phyloP scores from a whole-genome alignment of 1,140 invertebrate species.

The Metopolophium dirhodum region DNA sequence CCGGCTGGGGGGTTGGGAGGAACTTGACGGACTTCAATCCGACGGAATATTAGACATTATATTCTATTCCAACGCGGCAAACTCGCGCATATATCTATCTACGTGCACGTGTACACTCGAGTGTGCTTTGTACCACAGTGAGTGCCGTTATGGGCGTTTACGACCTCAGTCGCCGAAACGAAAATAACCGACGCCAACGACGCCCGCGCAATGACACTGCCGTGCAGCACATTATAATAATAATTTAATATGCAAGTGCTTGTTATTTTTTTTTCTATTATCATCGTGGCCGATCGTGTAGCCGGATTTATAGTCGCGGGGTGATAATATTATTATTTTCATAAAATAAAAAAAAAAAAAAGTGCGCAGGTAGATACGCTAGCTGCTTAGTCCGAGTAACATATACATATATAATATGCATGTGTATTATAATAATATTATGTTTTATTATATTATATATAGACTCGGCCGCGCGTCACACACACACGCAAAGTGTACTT shows the following conservation, averaged over 20 bases:
- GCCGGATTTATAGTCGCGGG: neutral
- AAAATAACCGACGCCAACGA: neutral
- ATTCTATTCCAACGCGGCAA: neutral
- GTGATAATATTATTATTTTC: neutral
- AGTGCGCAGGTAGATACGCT: neutral
- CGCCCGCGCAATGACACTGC: neutral
- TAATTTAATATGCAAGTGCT: neutral
- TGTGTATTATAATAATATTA: too few species aligned
- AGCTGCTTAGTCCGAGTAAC: neutral
- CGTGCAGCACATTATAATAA: neutral
- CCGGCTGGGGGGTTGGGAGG: accelerated
- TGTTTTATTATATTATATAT: too few species aligned
- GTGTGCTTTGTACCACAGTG: neutral
- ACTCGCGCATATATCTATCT: neutral
- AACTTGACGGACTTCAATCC: neutral
- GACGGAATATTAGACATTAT: neutral
- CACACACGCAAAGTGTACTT: neutral
- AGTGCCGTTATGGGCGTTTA: slow-evolving; percentile 8
- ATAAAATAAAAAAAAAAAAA: neutral
- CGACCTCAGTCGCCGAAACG: slow-evolving; percentile 28
- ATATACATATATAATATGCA: too few species aligned
- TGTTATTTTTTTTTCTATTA: neutral
- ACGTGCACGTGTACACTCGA: neutral
- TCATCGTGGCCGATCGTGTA: neutral
- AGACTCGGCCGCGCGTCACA: too few species aligned